Evolutionary conservation across 2,797 vertebrate species (phyloP).

Genomic region (Sebastes umbrosus): DNA sequence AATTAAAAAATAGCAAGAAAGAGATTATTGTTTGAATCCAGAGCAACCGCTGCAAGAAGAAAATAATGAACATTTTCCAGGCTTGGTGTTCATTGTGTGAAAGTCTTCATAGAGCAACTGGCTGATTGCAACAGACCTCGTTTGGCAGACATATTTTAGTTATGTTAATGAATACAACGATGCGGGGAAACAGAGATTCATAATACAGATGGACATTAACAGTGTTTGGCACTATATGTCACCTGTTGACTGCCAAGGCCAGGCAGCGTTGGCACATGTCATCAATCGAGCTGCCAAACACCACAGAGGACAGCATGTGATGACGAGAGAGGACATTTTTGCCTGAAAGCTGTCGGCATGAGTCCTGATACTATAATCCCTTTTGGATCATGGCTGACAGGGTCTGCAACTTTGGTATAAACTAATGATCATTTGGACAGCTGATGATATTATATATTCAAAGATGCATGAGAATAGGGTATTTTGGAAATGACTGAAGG

Average conservation of each 20-base stretch:
- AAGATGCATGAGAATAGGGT: background rate
- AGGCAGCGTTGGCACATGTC: background rate
- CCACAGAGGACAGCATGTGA: background rate
- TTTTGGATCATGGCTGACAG: background rate
- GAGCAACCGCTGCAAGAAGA: background rate
- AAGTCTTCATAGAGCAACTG: background rate
- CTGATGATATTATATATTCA: background rate
- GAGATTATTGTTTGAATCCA: background rate
- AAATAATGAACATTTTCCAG: background rate
- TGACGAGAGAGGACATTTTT: background rate
- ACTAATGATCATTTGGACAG: background rate
- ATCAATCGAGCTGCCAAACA: conserved; percentile 14
- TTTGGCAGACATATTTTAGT: conserved; percentile 8
- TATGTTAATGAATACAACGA: conserved; percentile 14
- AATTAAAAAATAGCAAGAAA: background rate
- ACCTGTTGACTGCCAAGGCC: conserved; percentile 27
- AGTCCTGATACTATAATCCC: background rate
- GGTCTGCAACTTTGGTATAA: background rate
- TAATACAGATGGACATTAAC: conserved; percentile 3
- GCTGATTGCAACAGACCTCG: background rate
- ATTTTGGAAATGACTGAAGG: background rate
- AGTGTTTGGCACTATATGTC: conserved; percentile 9
- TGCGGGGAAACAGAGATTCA: conserved; percentile 15
- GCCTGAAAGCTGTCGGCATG: background rate
- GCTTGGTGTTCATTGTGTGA: background rate